Evolutionary conservation across 1,140 invertebrate species (phyloP).

Genomic region (Cryptotermes secundus): DNA sequence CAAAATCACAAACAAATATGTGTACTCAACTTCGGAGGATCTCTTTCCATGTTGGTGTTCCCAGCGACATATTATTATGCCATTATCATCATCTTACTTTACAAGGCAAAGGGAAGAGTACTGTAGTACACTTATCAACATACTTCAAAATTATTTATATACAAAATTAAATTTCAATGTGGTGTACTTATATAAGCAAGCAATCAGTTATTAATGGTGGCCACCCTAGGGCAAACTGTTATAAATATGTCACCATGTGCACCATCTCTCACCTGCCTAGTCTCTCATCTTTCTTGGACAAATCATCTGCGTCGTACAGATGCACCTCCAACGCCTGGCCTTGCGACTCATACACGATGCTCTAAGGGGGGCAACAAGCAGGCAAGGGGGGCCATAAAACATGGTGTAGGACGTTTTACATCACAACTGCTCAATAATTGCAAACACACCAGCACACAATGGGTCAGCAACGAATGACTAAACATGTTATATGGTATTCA

Average conservation of each 20-base stretch:
- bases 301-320: constrained; percentile 82
- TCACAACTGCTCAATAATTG: not conserved
- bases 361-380: constrained; percentile 39
- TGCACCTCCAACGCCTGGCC: constrained; percentile 76
- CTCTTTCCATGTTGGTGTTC: too few relatives aligned
- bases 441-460: not conserved
- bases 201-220: not conserved
- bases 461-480: not conserved
- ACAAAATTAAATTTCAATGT: not conserved
- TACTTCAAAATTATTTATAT: too few relatives aligned
- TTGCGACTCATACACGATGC: constrained; percentile 53
- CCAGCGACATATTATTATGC: too few relatives aligned
- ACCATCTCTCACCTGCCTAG: constrained; percentile 71
- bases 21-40: too few relatives aligned
- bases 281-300: constrained; percentile 74
- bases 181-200: not conserved
- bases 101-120: too few relatives aligned
- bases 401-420: constrained; percentile 8
- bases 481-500: too few relatives aligned
- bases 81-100: too few relatives aligned
- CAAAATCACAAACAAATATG: too few relatives aligned
- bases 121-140: too few relatives aligned
- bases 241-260: not conserved
- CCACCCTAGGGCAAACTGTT: not conserved
- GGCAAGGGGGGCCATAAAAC: constrained; percentile 1